phyloP scores from a whole-genome alignment of 2,797 vertebrate species.

The Emys orbicularis region DNA sequence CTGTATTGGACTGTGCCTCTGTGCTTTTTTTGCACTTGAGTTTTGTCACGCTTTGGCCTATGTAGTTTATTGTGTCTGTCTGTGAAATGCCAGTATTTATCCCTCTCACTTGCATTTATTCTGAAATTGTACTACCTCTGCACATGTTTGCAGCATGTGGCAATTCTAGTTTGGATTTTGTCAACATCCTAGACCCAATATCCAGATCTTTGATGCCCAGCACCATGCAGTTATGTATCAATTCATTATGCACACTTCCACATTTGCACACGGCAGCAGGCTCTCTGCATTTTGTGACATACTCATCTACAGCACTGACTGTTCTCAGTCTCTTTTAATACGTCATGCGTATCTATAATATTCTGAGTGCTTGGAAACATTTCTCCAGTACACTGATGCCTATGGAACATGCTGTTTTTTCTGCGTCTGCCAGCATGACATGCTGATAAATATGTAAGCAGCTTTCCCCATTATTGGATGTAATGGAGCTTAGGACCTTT shows the following conservation, averaged over 20 bases:
- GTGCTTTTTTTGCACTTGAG: not conserved
- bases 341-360: fast-evolving
- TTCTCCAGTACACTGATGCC: not conserved
- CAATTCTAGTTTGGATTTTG: not conserved
- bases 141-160: not conserved
- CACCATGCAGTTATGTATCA: not conserved
- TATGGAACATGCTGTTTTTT: not conserved
- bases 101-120: not conserved
- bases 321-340: not conserved
- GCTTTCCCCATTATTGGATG: not conserved
- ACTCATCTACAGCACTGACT: not conserved
- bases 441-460: not conserved
- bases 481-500: not conserved
- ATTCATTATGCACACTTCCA: not conserved
- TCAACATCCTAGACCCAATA: not conserved
- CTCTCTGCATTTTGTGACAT: not conserved
- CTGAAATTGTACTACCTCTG: not conserved
- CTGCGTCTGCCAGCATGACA: not conserved
- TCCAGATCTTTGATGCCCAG: not conserved
- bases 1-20: not conserved
- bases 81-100: not conserved
- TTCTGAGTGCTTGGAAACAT: not conserved
- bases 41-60: not conserved
- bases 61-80: fast-evolving
- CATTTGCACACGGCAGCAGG: not conserved